Percentiles rank a stretch among this genome's conserved stretches.
Conservation (phyloP, 2,797 vertebrate genomes). For the Pipistrellus kuhlii region DNA sequence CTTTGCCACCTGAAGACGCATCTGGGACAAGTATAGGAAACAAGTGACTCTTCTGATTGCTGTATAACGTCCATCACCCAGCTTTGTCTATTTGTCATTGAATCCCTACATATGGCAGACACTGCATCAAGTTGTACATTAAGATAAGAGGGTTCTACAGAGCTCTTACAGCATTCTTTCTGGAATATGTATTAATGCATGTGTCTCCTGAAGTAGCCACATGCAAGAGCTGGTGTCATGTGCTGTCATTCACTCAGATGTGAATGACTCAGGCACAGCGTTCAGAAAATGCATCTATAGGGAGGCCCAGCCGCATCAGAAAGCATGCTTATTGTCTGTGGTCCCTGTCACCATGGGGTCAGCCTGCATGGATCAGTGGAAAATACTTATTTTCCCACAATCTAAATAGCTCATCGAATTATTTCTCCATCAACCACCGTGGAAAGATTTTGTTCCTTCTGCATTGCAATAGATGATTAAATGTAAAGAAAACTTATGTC, state of each 20-base stretch:
- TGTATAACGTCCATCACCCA: neutral
- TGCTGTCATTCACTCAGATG: constrained; percentile 12
- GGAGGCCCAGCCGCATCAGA: neutral
- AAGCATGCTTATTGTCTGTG: constrained; percentile 45
- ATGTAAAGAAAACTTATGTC: constrained; percentile 43
- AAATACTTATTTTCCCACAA: neutral
- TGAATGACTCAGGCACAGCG: neutral
- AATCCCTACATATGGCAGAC: neutral
- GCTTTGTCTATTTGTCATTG: neutral
- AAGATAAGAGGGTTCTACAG: neutral
- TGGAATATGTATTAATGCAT: constrained; percentile 10
- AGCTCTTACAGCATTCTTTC: constrained; percentile 37
- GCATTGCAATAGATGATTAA: constrained; percentile 6
- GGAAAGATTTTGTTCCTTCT: constrained; percentile 41
- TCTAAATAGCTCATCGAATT: constrained; percentile 13
- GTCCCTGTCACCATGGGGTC: neutral
- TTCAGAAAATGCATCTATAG: neutral
- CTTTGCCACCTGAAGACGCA: neutral
- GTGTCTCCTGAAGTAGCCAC: constrained; percentile 30
- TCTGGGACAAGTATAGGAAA: neutral
- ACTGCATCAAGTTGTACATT: neutral
- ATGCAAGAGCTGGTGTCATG: neutral
- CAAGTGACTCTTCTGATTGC: neutral
- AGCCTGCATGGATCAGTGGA: neutral
- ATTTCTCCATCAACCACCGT: constrained; percentile 18